Conservation (phyloP, 2,797 vertebrate species). For the Toxotes lorentzi region DNA sequence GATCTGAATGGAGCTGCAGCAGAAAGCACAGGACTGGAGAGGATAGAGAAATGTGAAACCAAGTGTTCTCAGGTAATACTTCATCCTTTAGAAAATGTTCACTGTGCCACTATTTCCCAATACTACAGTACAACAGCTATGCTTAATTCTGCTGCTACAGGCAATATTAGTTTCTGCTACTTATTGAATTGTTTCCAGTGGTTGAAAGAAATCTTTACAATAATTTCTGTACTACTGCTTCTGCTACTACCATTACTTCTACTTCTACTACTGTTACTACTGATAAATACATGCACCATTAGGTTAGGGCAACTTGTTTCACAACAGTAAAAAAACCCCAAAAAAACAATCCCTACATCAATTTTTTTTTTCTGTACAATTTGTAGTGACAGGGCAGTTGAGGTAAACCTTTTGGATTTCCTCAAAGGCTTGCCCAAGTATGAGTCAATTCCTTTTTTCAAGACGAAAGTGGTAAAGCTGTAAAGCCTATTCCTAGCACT, state of each 20-base stretch:
- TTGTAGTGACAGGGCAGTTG: neutral
- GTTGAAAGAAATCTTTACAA: neutral
- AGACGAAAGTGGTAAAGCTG: neutral
- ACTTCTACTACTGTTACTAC: neutral
- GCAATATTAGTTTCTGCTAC: neutral
- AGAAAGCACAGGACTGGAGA: conserved; percentile 63
- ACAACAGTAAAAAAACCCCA: neutral
- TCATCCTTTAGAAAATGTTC: neutral
- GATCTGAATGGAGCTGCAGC: conserved; percentile 57
- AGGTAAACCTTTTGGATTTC: conserved; percentile 1
- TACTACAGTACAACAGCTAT: neutral
- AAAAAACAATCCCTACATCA: neutral
- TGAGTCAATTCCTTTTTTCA: neutral
- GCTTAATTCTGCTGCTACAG: neutral
- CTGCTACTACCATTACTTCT: too few species aligned
- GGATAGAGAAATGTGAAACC: conserved; percentile 69
- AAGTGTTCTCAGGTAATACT: conserved; percentile 81
- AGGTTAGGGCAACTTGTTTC: too few species aligned
- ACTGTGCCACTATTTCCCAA: neutral
- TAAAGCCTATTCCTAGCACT: neutral
- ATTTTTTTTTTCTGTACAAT: neutral
- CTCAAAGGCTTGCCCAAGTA: neutral
- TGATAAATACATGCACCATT: neutral
- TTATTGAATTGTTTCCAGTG: neutral
- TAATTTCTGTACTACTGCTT: neutral